Percentiles rank a stretch among this genome's conserved stretches.
These are phyloP conservation scores for Sitobion miscanthi DNA, from an alignment of 1,140 invertebrate genomes.

Conservation along the genomic window DNA sequence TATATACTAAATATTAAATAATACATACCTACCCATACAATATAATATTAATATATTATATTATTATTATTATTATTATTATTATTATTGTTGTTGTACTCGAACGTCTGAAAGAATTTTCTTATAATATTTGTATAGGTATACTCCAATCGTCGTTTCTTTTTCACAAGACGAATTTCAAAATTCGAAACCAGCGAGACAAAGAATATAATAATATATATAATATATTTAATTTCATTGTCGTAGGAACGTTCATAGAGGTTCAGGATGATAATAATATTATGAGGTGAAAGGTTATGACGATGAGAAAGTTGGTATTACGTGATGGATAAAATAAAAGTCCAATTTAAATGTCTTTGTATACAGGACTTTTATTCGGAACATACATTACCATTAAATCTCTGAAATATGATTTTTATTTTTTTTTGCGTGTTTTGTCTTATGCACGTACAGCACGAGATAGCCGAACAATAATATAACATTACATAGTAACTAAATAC, in stretches of 20 bases:
- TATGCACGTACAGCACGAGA: slow-evolving; percentile 2
- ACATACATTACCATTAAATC: slow-evolving; percentile 57
- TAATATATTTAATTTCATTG: background rate
- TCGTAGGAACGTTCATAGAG: background rate
- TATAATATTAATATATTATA: too few species aligned
- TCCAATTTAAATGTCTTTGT: slow-evolving; percentile 55
- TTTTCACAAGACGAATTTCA: background rate
- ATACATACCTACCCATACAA: too few species aligned
- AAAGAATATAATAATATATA: background rate
- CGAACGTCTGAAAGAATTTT: background rate
- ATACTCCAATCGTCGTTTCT: background rate
- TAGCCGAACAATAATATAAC: slow-evolving; percentile 55
- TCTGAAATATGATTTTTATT: slow-evolving; percentile 49
- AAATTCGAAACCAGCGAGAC: background rate
- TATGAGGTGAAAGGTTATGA: background rate
- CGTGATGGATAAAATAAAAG: slow-evolving; percentile 36
- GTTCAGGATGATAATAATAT: background rate
- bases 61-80: too few species aligned
- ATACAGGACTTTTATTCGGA: slow-evolving; percentile 57
- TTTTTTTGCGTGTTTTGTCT: slow-evolving; percentile 47
- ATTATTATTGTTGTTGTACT: background rate
- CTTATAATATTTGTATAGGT: background rate
- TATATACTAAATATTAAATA: background rate
- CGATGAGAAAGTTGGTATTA: background rate
- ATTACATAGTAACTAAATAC: slow-evolving; percentile 56